These are phyloP conservation scores for Neotoma lepida DNA, from an alignment of 2,113 vertebrate species.

Conservation along the genomic window DNA sequence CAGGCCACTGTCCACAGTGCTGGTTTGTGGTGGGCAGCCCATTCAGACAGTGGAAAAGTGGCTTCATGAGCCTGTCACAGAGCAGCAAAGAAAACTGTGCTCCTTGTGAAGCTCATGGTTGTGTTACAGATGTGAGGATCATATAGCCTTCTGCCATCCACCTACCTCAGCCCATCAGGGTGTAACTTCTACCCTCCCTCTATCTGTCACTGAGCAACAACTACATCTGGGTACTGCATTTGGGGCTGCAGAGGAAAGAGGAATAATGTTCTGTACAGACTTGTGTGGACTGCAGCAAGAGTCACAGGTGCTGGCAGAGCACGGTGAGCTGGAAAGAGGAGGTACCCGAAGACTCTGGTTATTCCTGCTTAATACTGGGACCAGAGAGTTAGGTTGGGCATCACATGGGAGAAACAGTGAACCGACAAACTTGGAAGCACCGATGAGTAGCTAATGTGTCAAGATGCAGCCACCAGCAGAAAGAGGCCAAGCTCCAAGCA, in stretches of 20 bases:
- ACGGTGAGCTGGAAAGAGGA: background rate
- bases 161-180: background rate
- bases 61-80: background rate
- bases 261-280: background rate
- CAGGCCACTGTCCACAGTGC: fast-evolving
- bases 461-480: background rate
- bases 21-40: background rate
- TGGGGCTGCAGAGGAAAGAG: background rate
- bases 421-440: background rate
- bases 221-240: too few relatives aligned
- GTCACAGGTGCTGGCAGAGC: background rate
- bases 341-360: fast-evolving
- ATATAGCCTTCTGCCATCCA: background rate
- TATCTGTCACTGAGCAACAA: background rate
- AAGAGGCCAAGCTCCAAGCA: background rate
- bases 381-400: background rate
- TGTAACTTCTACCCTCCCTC: background rate
- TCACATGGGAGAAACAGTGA: background rate
- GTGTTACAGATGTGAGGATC: background rate
- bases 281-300: background rate
- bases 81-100: background rate
- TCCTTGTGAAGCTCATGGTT: background rate
- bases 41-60: background rate
- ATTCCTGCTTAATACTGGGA: background rate
- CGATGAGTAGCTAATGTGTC: background rate